Base-by-base conservation (phyloP, 2,888 invertebrate genomes). In the Mystacides longicornis region DNA sequence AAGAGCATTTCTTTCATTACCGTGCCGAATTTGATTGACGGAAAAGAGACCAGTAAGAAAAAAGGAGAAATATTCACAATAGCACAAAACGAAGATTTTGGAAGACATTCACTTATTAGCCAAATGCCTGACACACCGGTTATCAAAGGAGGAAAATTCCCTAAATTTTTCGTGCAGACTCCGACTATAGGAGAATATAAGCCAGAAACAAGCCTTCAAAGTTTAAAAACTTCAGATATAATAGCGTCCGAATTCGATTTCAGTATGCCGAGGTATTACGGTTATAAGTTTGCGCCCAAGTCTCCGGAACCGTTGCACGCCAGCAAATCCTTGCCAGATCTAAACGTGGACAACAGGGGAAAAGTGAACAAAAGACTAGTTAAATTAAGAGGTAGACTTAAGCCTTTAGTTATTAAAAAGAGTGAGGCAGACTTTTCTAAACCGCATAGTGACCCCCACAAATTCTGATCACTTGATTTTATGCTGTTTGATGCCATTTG, bases 211-310 rank as follows among this genome's bases (percentile, higher is more conserved):
- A 74, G 72, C 42, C 63, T 77, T 23, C 72, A 75, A 57, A 73
- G 75, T 57, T 77, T 80, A 56, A 79, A 80, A 64, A 74, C 80
- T 46, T 75, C 80, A 0, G 79, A 77, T 45, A 60, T 72, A 61
- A 69, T 74, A 69, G 73, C 74, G 27, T 71, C 74, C 22, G 75
- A 78, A 58, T 70, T 69, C 50, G 83, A 82, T 60, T 81, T 77
- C 53, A 80, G 81, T 19, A 82, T 82, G 83, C 82, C 82, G 0
- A 71, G 83, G 56, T 81, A 81, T 62, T 82, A 81, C 61, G 77
- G 82, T 0, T 5, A 19, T 45, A 71, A 73, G 27, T 64, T 65
- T 3, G 58, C 66, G 2, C 66, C 74, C n/a, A 20, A 16, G 0
- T 71, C 74, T 0, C 37, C 4, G 14, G 37, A 37, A 14, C 37